Base-by-base conservation (phyloP, 2,113 vertebrate species). In the Neomonachus schauinslandi region DNA sequence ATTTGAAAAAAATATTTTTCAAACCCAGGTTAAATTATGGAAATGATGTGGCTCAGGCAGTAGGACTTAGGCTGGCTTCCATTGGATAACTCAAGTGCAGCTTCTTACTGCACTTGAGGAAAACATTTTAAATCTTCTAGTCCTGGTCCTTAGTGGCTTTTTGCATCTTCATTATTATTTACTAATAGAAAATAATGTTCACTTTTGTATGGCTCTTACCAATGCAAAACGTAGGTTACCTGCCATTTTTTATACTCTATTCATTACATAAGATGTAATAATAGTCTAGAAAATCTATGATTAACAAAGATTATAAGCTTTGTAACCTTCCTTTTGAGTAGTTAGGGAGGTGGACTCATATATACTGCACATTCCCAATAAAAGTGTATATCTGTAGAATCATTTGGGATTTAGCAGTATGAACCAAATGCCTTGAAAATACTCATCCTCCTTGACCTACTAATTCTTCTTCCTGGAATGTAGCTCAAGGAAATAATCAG, bases 131-230 rank as follows among this genome's bases (percentile, higher is more conserved):
- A 28, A 95, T n/a, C 59, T 63, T 31, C 77, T 89, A n/a, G 59
- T 33, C 33, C 2, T 42, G 21, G 16, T 53, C 18, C 31, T 74
- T 80, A 10, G 1, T 65, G 59, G 33, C 14, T 31, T 4, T 28
- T 91, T 96, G 87, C 71, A 81, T 94, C 90, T 83, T 89, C 19
- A 87, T 91, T 89, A 61, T 93, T 28, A 87, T 57, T 94, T 97
- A 88, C 36, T 83, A 24, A 42, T 33, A 89, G 81, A 71, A 89
- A 89, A 83, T 85, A 80, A 87, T 61, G 16, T 55, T 46, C 39
- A 33, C 21, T 86, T 89, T 83, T 57, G 16, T n/a, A 42, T 81
- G 2, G 76, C 8, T 88, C 33, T 81, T n/a, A 63, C 22, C 24
- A 80, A 71, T 28, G 79, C 31, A 92, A 92, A 92, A 83, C 46